Evolutionary conservation across 2,888 invertebrate species (phyloP), one percentile per base, ranked within the genome.

Genomic region (Fissipunctia ypsillon): DNA sequence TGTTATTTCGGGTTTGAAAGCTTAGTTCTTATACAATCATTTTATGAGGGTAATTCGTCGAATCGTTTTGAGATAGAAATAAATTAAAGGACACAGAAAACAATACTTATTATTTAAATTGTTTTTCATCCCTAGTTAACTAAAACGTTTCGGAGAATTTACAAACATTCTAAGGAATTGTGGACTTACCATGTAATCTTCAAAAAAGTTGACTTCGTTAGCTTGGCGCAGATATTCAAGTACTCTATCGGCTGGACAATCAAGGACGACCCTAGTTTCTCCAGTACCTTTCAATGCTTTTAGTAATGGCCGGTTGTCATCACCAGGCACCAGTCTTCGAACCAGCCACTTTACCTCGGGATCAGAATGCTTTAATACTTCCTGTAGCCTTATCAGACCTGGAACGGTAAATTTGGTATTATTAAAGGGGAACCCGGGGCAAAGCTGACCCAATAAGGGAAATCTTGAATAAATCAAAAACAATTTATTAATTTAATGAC

Each of bases 191-290:
- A 98, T 98, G 91, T 98, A 98, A 88, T 98, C 98, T 76, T 97
- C 98, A 91, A 99, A 97, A 94, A 99, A 97, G 85, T 98, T 98
- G 22, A 99, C 97, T 92, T 98, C 98, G 83, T 97, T 97, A 0
- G 99, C 99, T 93, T 99, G 98, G 60, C 97, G 96, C 35, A 98
- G 91, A 64, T 98, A 97, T 3, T 96, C 95, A 1, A 97, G 88
- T 22, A 98, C 96, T 88, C 97, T 97, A 14, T 98, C 97, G 0
- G 97, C 94, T 0, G 97, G 96, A 87, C 98, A 98, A 90, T 98
- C 98, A 16, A 99, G 90, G 9, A 99, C 96, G 22, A 99, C 97
- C 87, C 97, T 97, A 65, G 97, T 97, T 85, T 97, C 97, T 2
- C 97, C 97, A 0, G 97, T 97, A 16, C 97, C 96, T 87, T 97